phyloP scores from a whole-genome alignment of 2,888 invertebrate genomes.

The Ormyrus thymus region DNA sequence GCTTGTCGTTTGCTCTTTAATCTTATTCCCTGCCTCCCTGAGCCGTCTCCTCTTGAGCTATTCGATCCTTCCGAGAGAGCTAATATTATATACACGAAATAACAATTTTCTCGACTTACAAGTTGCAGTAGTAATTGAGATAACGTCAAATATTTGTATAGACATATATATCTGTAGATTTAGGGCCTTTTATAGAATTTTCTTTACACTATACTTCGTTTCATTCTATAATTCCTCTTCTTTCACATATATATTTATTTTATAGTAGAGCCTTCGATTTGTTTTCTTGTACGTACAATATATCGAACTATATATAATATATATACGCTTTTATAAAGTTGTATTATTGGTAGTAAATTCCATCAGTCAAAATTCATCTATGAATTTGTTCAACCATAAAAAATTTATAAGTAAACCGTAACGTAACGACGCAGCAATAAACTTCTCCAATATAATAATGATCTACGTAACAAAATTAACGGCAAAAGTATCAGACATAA shows the following conservation, averaged over 20 bases:
- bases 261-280: conserved; percentile 36
- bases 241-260: conserved; percentile 2
- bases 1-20: background rate
- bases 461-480: conserved; percentile 33
- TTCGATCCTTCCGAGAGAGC: conserved; percentile 6
- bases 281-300: conserved; percentile 14
- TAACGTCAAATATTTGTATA: conserved; percentile 46
- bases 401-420: conserved; percentile 35
- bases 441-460: background rate
- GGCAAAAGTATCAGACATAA: background rate
- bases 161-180: conserved; percentile 26
- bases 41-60: background rate
- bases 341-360: conserved; percentile 6
- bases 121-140: conserved; percentile 32
- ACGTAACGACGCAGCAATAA: conserved; percentile 35
- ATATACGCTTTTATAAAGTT: conserved; percentile 36
- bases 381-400: conserved; percentile 30
- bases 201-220: conserved; percentile 28
- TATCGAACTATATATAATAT: conserved; percentile 48
- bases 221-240: background rate
- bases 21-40: background rate
- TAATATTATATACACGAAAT: conserved; percentile 43
- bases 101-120: conserved; percentile 36
- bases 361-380: conserved; percentile 22
- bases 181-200: conserved; percentile 21